Evolutionary conservation across 2,888 invertebrate genomes (phyloP).

Genomic region (Limnephilus marmoratus): DNA sequence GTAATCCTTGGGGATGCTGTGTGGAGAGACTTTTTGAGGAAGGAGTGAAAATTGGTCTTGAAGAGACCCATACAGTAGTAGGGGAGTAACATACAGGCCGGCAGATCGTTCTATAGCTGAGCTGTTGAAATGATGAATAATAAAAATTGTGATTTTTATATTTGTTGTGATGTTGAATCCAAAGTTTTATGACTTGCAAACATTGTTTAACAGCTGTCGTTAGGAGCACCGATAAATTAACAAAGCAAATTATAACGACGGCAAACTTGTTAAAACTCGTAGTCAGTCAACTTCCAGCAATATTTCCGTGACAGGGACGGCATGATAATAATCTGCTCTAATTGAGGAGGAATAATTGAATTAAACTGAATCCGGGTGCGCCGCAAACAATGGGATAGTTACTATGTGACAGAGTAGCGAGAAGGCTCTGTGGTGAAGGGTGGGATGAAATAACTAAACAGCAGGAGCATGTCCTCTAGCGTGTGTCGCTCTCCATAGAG

Average conservation of each 20-base stretch:
- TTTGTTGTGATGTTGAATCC: background rate
- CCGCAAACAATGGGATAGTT: constrained; percentile 10
- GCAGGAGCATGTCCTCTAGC: background rate
- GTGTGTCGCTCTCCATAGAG: too few relatives aligned
- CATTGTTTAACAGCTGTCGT: background rate
- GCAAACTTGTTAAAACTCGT: constrained; percentile 50
- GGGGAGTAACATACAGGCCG: too few relatives aligned
- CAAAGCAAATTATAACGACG: background rate
- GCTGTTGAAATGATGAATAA: too few relatives aligned
- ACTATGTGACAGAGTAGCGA: background rate
- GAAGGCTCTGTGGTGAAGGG: background rate
- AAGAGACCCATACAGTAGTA: too few relatives aligned
- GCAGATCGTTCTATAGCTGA: too few relatives aligned
- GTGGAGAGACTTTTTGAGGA: too few relatives aligned
- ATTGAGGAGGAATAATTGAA: constrained; percentile 64
- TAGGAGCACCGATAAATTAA: background rate
- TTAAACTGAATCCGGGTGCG: constrained; percentile 54
- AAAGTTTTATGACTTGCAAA: background rate
- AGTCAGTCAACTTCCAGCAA: constrained; percentile 48
- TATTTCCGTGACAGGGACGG: constrained; percentile 59
- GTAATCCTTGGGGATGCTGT: too few relatives aligned
- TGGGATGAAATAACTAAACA: background rate
- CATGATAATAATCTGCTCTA: constrained; percentile 63
- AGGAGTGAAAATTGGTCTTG: too few relatives aligned
- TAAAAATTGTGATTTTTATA: background rate